Percentiles rank a stretch among this genome's conserved stretches.
phyloP scores from a whole-genome alignment of 2,797 vertebrate genomes.

The Molossus molossus region DNA sequence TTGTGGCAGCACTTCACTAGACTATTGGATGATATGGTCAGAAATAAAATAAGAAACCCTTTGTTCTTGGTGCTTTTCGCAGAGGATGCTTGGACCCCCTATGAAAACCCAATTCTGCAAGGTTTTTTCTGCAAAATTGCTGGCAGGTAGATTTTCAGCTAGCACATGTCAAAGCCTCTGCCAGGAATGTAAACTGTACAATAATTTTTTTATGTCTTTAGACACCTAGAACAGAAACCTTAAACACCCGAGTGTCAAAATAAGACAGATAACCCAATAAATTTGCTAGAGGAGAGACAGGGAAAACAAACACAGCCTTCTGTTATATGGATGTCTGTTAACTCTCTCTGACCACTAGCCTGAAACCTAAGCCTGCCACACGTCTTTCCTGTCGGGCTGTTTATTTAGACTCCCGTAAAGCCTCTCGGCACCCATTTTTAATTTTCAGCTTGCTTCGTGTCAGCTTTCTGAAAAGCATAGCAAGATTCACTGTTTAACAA shows the following conservation, averaged over 20 bases:
- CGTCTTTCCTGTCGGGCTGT: slow-evolving; percentile 80
- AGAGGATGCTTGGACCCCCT: neutral
- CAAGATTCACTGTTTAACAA: slow-evolving; percentile 80
- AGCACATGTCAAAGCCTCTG: slow-evolving; percentile 83
- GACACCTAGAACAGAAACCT: slow-evolving; percentile 85
- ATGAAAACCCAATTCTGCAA: neutral
- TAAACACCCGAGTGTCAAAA: slow-evolving; percentile 86
- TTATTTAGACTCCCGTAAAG: slow-evolving; percentile 84
- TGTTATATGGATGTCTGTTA: slow-evolving; percentile 73
- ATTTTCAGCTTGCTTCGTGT: slow-evolving; percentile 82
- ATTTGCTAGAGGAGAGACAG: slow-evolving; percentile 75
- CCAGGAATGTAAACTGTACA: slow-evolving; percentile 82
- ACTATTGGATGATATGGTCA: neutral
- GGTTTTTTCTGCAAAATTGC: slow-evolving; percentile 55
- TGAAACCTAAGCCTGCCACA: slow-evolving; percentile 83
- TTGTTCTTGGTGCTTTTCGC: slow-evolving; percentile 48
- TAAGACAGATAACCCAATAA: slow-evolving; percentile 86
- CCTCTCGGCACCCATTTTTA: slow-evolving; percentile 80
- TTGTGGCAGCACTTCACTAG: neutral
- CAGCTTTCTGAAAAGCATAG: slow-evolving; percentile 82
- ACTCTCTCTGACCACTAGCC: slow-evolving; percentile 70
- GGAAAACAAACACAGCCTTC: slow-evolving; percentile 86
- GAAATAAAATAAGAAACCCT: slow-evolving; percentile 58
- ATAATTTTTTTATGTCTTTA: slow-evolving; percentile 85
- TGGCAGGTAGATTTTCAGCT: slow-evolving; percentile 77